A percentile compares a stretch with the other conserved stretches of the same genome.
phyloP scores from a whole-genome alignment of 2,113 vertebrate genomes.

The Psilopogon haemacephalus region DNA sequence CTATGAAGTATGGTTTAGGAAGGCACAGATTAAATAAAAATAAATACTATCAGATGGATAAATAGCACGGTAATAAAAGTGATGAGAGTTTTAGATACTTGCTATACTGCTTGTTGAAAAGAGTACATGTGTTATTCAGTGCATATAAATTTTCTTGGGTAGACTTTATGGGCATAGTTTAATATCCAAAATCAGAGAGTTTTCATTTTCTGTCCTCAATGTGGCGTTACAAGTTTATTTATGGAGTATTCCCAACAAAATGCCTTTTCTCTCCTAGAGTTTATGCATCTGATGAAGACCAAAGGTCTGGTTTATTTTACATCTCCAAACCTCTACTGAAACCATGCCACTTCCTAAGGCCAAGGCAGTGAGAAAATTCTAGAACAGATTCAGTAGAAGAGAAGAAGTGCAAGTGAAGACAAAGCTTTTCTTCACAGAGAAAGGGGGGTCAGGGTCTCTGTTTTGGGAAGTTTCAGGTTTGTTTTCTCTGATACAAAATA shows the following conservation, averaged over 20 bases:
- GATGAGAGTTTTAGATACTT: not conserved
- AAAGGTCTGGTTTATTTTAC: not conserved
- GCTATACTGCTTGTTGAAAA: not conserved
- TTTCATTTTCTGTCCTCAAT: not conserved
- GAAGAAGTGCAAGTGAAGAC: not conserved
- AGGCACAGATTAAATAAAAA: not conserved
- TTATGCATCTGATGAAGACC: not conserved
- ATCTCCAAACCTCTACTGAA: not conserved
- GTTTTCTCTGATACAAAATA: not conserved
- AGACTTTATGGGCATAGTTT: not conserved
- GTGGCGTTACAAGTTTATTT: not conserved
- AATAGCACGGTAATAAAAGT: not conserved
- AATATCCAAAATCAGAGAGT: not conserved
- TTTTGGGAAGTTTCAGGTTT: not conserved
- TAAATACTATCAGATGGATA: not conserved
- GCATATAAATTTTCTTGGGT: not conserved
- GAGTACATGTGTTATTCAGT: not conserved
- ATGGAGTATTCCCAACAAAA: not conserved
- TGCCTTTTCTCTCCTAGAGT: not conserved
- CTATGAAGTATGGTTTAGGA: not conserved
- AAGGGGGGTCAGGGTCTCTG: not conserved
- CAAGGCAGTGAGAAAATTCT: not conserved
- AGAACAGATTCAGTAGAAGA: not conserved
- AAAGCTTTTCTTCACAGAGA: not conserved
- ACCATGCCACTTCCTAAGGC: accelerated